Evolutionary conservation across 1,140 invertebrate genomes (phyloP).

Genomic region (Achatina immaculata): DNA sequence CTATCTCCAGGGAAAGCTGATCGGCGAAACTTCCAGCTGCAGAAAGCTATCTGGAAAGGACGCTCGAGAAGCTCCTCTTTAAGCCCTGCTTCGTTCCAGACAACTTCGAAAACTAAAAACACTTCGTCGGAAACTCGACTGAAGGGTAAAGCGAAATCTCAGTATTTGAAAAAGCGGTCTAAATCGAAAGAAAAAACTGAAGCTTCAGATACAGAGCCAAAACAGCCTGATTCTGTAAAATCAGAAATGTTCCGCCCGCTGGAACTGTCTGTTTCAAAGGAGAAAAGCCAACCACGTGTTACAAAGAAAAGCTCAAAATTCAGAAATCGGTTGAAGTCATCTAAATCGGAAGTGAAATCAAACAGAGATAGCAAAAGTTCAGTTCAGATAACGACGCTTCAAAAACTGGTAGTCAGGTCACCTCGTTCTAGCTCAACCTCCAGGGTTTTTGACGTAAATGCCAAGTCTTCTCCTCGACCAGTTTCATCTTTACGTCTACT

Average conservation of each 20-base stretch:
- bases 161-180: neutral
- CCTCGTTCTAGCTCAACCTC: neutral
- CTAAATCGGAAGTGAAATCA: neutral
- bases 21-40: neutral
- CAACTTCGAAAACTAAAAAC: no score
- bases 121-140: neutral
- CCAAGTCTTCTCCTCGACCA: neutral
- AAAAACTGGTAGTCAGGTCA: neutral
- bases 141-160: neutral
- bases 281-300: neutral
- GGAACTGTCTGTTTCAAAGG: neutral
- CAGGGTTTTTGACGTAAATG: neutral
- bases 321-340: neutral
- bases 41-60: neutral
- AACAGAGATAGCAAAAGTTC: neutral
- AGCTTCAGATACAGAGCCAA: neutral
- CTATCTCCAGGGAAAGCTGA: neutral
- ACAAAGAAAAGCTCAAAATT: neutral
- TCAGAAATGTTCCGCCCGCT: no score
- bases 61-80: neutral
- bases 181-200: neutral
- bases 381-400: no score
- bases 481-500: neutral
- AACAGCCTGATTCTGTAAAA: neutral
- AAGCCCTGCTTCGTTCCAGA: neutral